Evolutionary conservation across 1,140 invertebrate genomes (phyloP), one percentile per base, ranked within the genome.

Genomic region (Galleria mellonella): DNA sequence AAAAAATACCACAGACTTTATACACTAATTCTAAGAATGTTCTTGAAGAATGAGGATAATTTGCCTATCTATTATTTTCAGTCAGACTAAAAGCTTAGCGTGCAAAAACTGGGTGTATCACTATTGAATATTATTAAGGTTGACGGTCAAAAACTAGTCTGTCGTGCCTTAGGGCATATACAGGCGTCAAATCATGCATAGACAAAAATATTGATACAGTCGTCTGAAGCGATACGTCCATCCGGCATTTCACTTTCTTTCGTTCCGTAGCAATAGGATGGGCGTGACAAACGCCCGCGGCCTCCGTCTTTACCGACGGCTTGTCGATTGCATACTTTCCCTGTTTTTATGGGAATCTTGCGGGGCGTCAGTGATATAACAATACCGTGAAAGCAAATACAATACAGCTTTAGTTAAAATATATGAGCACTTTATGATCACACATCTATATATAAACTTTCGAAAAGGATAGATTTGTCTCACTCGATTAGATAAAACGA

Each of bases 311-410:
- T 29, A 59, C 49, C 45, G 57, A 51, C 52, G 57, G 49, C 49
- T 49, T 48, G 54, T 55, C 67, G 51, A 75, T 78, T 72, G 67
- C 57, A 77, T 62, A 82, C 77, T 82, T 79, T 82, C 72, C 77
- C 75, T 70, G 74, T 78, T 82, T 77, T 82, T 75, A 77, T 77
- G 72, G 68, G 72, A 81, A 69, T 66, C 56, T 58, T 50, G 65
- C 56, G 56, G 65, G 61, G 49, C 59, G 46, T 56, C 47, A 55
- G 59, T 68, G 47, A 69, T 48, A 56, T 64, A 76, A 66, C 50
- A 66, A 63, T 62, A 66, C 56, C 56, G 66, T 68, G 72, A 75
- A 76, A 78, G 70, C 50, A 40, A 47, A 23, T 23, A 23, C 17
- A 23, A 23, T 23, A 23, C 17, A 23, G 2, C 17, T 23, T 23